Evolutionary conservation across 2,797 vertebrate genomes (phyloP).

Genomic region (Acomys russatus): DNA sequence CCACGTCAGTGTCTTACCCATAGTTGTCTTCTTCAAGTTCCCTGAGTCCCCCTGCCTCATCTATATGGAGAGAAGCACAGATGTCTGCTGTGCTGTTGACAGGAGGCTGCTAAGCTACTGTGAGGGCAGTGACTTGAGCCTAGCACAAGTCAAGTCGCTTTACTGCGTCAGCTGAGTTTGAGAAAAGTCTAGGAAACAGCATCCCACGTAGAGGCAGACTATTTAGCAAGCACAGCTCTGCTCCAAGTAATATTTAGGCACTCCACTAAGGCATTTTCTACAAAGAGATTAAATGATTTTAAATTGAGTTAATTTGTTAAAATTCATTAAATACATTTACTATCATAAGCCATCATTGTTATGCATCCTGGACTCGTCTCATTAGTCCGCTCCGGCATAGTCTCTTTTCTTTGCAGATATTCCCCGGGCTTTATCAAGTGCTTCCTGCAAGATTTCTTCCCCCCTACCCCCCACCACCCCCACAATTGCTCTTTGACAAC

Average conservation of each 20-base stretch:
- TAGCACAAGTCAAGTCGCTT: background rate
- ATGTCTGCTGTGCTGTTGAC: background rate
- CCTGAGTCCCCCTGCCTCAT: accelerated
- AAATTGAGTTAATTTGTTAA: constrained; percentile 65
- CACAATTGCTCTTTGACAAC: too few species aligned
- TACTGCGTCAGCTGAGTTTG: background rate
- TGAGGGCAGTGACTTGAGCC: background rate
- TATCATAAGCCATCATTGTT: background rate
- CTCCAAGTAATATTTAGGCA: background rate
- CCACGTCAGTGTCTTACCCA: accelerated
- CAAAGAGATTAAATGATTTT: constrained; percentile 63
- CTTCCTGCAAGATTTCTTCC: background rate
- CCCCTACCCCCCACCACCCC: background rate
- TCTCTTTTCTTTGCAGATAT: background rate
- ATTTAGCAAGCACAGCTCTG: background rate
- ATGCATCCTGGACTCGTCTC: background rate
- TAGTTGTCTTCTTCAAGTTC: too few species aligned
- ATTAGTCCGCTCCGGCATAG: background rate
- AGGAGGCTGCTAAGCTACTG: background rate
- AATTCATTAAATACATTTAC: constrained; percentile 39
- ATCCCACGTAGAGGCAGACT: background rate
- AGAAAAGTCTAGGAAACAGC: background rate
- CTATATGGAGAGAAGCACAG: accelerated
- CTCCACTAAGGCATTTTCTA: constrained; percentile 25
- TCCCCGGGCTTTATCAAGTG: background rate